A percentile compares a stretch with the other conserved stretches of the same genome.
Conservation (phyloP, 2,888 invertebrate genomes). For the Meiosimyza decipiens region DNA sequence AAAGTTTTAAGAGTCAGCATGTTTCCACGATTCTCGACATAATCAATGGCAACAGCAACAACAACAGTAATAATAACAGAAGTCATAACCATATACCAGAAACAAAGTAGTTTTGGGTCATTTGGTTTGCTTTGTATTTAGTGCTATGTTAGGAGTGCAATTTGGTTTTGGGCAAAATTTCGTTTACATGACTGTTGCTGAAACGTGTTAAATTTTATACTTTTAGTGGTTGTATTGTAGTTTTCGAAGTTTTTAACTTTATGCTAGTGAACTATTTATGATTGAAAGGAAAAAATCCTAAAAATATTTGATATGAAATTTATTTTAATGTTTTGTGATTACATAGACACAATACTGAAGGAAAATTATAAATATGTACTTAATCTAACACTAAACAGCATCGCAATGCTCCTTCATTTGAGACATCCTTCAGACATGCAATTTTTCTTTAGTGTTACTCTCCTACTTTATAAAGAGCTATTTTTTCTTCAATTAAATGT, state of each 20-base stretch:
- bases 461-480: too few relatives aligned
- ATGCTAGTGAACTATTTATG: neutral
- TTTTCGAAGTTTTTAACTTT: slow-evolving; percentile 25
- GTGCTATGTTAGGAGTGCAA: neutral
- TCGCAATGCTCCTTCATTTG: too few relatives aligned
- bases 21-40: neutral
- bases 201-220: slow-evolving; percentile 31
- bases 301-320: too few relatives aligned
- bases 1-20: slow-evolving; percentile 23
- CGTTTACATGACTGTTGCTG: slow-evolving; percentile 23
- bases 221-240: neutral
- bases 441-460: too few relatives aligned
- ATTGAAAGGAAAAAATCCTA: neutral
- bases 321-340: too few relatives aligned
- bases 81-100: too few relatives aligned
- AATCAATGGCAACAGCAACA: slow-evolving; percentile 17
- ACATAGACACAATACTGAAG: too few relatives aligned
- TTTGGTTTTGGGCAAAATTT: too few relatives aligned
- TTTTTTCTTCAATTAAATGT: too few relatives aligned
- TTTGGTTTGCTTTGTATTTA: slow-evolving; percentile 12
- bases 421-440: too few relatives aligned
- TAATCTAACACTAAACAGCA: too few relatives aligned
- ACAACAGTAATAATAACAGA: slow-evolving; percentile 1
- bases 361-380: too few relatives aligned
- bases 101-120: slow-evolving; percentile 24